Conservation (phyloP, 2,113 vertebrate genomes). For the Pseudolaguvia tuberculata region DNA sequence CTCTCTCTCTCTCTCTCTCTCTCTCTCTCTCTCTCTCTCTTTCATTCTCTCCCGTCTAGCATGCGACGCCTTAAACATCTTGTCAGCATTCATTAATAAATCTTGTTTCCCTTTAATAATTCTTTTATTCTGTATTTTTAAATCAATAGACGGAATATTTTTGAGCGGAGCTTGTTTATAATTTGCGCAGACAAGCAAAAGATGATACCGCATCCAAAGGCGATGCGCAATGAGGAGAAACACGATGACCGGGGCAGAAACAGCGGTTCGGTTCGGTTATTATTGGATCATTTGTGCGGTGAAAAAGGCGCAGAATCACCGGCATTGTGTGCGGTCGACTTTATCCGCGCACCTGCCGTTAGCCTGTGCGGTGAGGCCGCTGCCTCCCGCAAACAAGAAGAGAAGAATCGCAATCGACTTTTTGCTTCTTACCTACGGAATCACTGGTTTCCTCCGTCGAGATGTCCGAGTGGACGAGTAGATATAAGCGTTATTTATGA, state of each 20-base stretch:
- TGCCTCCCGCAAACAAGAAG: slow-evolving; percentile 5
- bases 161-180: slow-evolving; percentile 15
- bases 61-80: slow-evolving; percentile 34
- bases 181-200: slow-evolving; percentile 70
- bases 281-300: not conserved
- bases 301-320: not conserved
- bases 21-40: not conserved
- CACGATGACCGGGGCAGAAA: slow-evolving; percentile 51
- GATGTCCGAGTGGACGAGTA: slow-evolving; percentile 9
- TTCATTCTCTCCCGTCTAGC: not conserved
- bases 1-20: no score
- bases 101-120: no score
- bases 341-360: not conserved
- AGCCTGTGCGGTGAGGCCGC: not conserved
- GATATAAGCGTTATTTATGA: slow-evolving; percentile 24
- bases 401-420: not conserved
- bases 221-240: slow-evolving; percentile 59
- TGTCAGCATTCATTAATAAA: not conserved
- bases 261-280: slow-evolving; percentile 18
- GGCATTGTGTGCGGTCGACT: not conserved
- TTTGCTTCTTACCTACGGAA: slow-evolving; percentile 37
- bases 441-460: slow-evolving; percentile 5
- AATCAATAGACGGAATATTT: not conserved
- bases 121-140: not conserved
- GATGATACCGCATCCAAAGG: slow-evolving; percentile 48